Evolutionary conservation across 2,888 invertebrate species (phyloP), one percentile per base, ranked within the genome.

Genomic region (Cerastis leucographa): DNA sequence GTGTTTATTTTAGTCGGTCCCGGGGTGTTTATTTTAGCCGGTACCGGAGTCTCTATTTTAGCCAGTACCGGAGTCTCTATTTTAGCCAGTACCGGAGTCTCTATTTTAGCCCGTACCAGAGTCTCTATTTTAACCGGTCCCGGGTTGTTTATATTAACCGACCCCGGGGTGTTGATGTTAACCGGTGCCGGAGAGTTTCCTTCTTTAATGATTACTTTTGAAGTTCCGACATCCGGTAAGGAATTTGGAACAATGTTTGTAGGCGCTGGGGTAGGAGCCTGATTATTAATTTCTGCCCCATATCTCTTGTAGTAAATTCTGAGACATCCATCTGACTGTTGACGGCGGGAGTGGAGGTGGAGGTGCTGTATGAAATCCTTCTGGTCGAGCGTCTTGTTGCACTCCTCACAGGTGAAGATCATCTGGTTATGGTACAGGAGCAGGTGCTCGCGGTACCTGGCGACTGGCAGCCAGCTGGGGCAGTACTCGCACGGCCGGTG

Each of bases 331-430:
- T 35, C 35, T 35, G 35, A 35, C 2, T 35, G 35, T 35, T 35
- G 35, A 35, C 35, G 35, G 35, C 84, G 74, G 17, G 94, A 94
- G 87, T 96, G 96, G 5, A 88, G 80, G 11, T 94, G 92, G 95
- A 96, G 94, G 89, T 97, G 97, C 5, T 87, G 70, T 12, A 94
- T 87, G 71, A 96, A 92, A 56, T 93, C 91, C 49, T 89, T 92
- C 44, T 91, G 87, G 79, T 94, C 92, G 59, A 95, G 89, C 86
- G 93, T 94, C 12, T 89, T 85, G 81, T 93, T 90, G 89, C 97
- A 96, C 64, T 95, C 92, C 69, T 94, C 94, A 89, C 97, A 97
- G 78, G 93, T 94, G 89, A 96, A 95, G 76, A 96, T 88, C 44
- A 89, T 84, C 62, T 93, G 90, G 4, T 90, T 86, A 88, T 96